Base-by-base conservation (phyloP, 2,797 vertebrate genomes). In the Danionella dracula region DNA sequence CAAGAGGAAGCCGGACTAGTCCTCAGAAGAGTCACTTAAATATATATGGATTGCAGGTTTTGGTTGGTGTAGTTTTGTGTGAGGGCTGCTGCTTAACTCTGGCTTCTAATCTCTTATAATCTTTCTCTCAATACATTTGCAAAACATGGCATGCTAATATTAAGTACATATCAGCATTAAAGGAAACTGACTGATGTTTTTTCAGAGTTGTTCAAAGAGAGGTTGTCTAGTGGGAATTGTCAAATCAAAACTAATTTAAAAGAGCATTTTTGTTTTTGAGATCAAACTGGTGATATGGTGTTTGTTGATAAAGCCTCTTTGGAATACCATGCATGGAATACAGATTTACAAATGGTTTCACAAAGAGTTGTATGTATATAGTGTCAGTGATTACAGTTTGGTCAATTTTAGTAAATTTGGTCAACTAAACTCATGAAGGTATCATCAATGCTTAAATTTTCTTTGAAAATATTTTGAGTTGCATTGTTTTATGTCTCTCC, bases 1-100 rank as follows among this genome's bases (percentile, higher is more conserved):
- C 82, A 86, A 88, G 87, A 87, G 86, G 84, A 82, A 75, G 80
- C 82, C 82, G 80, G 85, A 83, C 86, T 82, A 83, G 76, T 54
- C 76, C 76, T 83, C 75, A 77, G 81, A 77, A 82, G 79, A 79
- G 76, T 79, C 38, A 23, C 44, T 5, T 31, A 53, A 29, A 29
- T 53, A 32, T 53, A 31, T 64, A 19, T 53, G 40, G 37, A 53
- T 51, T n/a, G n/a, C n/a, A n/a, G n/a, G n/a, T n/a, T n/a, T n/a
- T n/a, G n/a, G n/a, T n/a, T n/a, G n/a, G 9, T 44, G 61, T 8
- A 37, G 53, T 44, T 40, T 29, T 32, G 49, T 16, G 19, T 53
- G 34, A 34, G 38, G 44, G 37, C 21, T 29, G 11, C 44, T 13
- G 21, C 49, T 34, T 20, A 35, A 11, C 29, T 54, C 19, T 27